phyloP scores from a whole-genome alignment of 1,140 invertebrate species.

The Drosophila virilis region DNA sequence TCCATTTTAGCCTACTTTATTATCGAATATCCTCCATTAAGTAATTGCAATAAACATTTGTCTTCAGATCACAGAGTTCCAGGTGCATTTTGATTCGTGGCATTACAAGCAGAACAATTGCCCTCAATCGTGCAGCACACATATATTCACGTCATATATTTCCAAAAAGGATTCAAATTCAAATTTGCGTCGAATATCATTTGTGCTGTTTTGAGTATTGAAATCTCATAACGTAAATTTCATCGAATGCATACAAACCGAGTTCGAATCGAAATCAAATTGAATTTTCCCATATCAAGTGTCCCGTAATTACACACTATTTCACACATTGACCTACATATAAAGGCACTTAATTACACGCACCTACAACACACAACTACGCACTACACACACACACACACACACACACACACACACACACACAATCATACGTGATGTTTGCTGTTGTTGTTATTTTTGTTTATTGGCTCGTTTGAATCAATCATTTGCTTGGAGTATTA shows the following conservation, averaged over 20 bases:
- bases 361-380: slow-evolving; percentile 1
- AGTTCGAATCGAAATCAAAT: slow-evolving; percentile 47
- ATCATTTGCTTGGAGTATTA: slow-evolving; percentile 67
- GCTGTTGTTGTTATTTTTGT: slow-evolving; percentile 69
- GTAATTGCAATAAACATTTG: slow-evolving; percentile 29
- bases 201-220: slow-evolving; percentile 80
- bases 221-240: slow-evolving; percentile 84
- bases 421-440: slow-evolving; percentile 58
- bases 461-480: slow-evolving; percentile 54
- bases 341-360: slow-evolving; percentile 36
- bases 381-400: slow-evolving; percentile 7
- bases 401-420: slow-evolving; percentile 9
- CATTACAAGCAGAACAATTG: slow-evolving; percentile 15
- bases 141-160: slow-evolving; percentile 55
- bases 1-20: slow-evolving; percentile 34
- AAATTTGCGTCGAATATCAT: slow-evolving; percentile 59
- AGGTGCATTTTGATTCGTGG: slow-evolving; percentile 9
- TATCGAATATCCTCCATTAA: slow-evolving; percentile 10
- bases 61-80: slow-evolving; percentile 38
- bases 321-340: slow-evolving; percentile 30
- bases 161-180: slow-evolving; percentile 2
- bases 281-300: slow-evolving; percentile 54
- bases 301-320: slow-evolving; percentile 43
- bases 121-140: slow-evolving; percentile 60
- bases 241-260: slow-evolving; percentile 74